Percentiles rank a stretch among this genome's conserved stretches.
Conservation (phyloP, 2,888 invertebrate species). For the Temnothorax unifasciatus region DNA sequence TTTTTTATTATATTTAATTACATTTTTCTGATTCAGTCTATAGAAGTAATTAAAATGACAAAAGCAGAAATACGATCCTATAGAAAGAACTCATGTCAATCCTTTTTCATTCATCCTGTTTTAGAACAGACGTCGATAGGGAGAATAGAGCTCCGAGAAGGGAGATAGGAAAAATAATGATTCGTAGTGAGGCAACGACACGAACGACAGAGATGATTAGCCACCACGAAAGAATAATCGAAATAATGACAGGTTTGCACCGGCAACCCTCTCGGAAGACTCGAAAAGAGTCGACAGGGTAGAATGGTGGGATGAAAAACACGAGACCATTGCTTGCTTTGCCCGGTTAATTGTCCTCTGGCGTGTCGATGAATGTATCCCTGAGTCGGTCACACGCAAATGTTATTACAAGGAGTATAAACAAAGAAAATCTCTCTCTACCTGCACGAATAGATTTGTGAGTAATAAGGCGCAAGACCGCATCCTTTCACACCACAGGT, state of each 20-base stretch:
- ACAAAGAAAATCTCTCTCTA: constrained; percentile 33
- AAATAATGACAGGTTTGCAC: constrained; percentile 84
- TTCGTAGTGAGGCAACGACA: constrained; percentile 82
- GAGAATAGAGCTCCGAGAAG: constrained; percentile 14
- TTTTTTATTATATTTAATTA: constrained; percentile 2
- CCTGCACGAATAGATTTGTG: not conserved
- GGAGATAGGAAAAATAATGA: constrained; percentile 74
- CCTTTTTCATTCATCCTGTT: constrained; percentile 17
- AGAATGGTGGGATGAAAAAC: constrained; percentile 57
- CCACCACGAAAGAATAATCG: constrained; percentile 84
- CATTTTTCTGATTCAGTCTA: not conserved
- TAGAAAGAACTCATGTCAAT: constrained; percentile 20
- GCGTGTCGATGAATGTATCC: constrained; percentile 81
- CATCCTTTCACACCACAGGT: not conserved
- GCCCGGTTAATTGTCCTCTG: constrained; percentile 85
- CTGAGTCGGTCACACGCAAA: constrained; percentile 82
- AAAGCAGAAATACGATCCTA: not conserved
- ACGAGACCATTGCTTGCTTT: constrained; percentile 76
- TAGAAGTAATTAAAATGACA: constrained; percentile 22
- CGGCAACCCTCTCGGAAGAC: constrained; percentile 80
- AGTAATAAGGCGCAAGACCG: not conserved
- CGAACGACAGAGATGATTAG: constrained; percentile 83
- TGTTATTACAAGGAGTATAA: constrained; percentile 81
- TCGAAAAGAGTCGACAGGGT: constrained; percentile 61
- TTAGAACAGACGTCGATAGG: constrained; percentile 31